Percentiles rank a stretch among this genome's conserved stretches.
Conservation (phyloP, 1,140 invertebrate species). For the Neotoxoptera formosana region DNA sequence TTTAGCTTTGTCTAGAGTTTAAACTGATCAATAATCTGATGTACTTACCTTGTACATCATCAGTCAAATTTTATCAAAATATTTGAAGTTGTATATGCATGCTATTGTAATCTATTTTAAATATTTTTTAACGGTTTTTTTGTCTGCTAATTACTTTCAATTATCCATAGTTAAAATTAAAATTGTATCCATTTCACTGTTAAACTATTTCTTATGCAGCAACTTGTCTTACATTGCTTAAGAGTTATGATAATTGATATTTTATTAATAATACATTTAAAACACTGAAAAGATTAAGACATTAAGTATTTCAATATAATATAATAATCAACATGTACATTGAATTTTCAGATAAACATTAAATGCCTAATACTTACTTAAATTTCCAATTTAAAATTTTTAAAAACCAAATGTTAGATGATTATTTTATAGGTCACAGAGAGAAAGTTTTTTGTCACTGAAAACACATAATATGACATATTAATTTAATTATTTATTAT, state of each 20-base stretch:
- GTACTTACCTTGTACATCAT: not conserved
- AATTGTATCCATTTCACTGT: not conserved
- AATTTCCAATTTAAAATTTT: not conserved
- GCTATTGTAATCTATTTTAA: not conserved
- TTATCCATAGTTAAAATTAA: not conserved
- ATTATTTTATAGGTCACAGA: not conserved
- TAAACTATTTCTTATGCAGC: not conserved
- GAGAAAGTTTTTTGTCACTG: not conserved
- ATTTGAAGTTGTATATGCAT: not conserved
- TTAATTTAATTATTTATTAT: not conserved
- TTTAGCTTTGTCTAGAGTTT: not conserved
- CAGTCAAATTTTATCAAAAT: not conserved
- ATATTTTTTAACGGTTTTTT: no score
- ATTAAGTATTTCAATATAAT: not conserved
- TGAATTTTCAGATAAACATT: not conserved
- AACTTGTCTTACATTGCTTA: not conserved
- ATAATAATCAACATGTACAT: not conserved
- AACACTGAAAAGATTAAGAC: rapidly evolving
- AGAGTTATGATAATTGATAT: not conserved
- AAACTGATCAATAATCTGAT: not conserved
- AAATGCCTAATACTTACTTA: not conserved
- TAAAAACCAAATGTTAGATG: not conserved
- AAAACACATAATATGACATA: not conserved
- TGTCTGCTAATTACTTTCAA: not conserved
- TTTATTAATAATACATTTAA: not conserved